Conservation (phyloP, 2,113 vertebrate genomes). For the Athene cunicularia region DNA sequence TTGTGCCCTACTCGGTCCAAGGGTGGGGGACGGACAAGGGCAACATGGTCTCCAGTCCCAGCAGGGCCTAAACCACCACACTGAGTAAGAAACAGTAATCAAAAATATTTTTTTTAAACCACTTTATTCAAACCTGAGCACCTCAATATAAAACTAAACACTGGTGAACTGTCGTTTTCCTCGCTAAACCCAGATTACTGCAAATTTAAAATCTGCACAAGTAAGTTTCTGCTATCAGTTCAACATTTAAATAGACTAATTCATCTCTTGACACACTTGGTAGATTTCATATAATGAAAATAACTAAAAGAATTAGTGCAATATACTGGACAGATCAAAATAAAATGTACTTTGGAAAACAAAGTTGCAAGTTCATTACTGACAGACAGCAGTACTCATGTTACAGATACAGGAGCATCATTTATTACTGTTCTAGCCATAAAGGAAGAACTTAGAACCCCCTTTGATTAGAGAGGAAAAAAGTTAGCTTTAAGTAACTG, state of each 20-base stretch:
- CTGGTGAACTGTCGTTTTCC: slow-evolving; percentile 77
- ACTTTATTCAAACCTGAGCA: slow-evolving; percentile 87
- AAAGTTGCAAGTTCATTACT: slow-evolving; percentile 77
- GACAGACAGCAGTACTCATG: slow-evolving; percentile 77
- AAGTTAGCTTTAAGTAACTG: slow-evolving; percentile 87
- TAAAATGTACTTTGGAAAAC: slow-evolving; percentile 81
- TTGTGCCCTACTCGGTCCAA: no score
- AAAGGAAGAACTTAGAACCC: slow-evolving; percentile 81
- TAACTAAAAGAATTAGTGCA: slow-evolving; percentile 84
- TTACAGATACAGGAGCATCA: slow-evolving; percentile 86
- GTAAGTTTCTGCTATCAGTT: slow-evolving; percentile 75
- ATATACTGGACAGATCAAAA: slow-evolving; percentile 80
- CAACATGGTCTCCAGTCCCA: no score
- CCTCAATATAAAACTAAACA: slow-evolving; percentile 85
- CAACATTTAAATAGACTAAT: slow-evolving; percentile 83
- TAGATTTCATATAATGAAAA: slow-evolving; percentile 85
- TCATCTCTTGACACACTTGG: slow-evolving; percentile 77
- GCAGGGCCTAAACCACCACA: no score
- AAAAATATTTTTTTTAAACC: slow-evolving; percentile 64
- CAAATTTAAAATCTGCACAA: slow-evolving; percentile 77
- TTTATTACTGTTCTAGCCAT: slow-evolving; percentile 89
- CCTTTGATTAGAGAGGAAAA: slow-evolving; percentile 66
- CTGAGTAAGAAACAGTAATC: neutral
- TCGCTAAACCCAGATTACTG: slow-evolving; percentile 77
- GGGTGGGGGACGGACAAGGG: no score